These are phyloP conservation scores for Diabrotica undecimpunctata DNA, from an alignment of 1,140 invertebrate species.

Conservation along the genomic window DNA sequence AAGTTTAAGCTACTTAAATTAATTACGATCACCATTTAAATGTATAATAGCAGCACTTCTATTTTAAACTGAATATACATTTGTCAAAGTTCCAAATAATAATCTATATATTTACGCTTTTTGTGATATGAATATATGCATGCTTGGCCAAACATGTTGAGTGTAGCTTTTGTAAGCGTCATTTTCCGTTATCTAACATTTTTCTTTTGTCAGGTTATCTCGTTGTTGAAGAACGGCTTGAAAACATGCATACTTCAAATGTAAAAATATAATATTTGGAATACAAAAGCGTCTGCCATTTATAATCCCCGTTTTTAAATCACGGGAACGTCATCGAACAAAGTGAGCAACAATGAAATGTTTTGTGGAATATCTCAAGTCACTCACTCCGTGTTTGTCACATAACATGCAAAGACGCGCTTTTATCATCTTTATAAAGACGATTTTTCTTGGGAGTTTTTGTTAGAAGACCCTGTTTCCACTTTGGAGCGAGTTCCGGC, in stretches of 20 bases:
- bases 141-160: neutral
- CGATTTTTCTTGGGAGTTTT: conserved; percentile 46
- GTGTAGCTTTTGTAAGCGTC: neutral
- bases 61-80: no score
- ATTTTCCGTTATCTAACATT: conserved; percentile 1
- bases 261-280: conserved; percentile 42
- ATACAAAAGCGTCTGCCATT: conserved; percentile 42
- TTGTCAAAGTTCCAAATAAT: no score
- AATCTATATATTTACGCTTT: no score
- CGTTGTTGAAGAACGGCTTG: conserved; percentile 6
- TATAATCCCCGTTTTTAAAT: conserved; percentile 41
- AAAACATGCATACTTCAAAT: conserved; percentile 42
- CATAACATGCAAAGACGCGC: conserved; percentile 47
- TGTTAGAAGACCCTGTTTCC: conserved; percentile 41
- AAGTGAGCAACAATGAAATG: conserved; percentile 46
- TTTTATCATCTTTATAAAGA: conserved; percentile 48
- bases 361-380: conserved; percentile 45
- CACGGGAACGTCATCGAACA: conserved; percentile 39
- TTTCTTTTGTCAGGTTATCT: conserved; percentile 6
- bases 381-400: conserved; percentile 45
- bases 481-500: conserved; percentile 29
- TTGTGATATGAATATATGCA: neutral
- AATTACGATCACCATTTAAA: no score
- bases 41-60: no score
- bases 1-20: no score